These are phyloP conservation scores for Cuniculus paca DNA, from an alignment of 2,797 vertebrate species.

Conservation along the genomic window DNA sequence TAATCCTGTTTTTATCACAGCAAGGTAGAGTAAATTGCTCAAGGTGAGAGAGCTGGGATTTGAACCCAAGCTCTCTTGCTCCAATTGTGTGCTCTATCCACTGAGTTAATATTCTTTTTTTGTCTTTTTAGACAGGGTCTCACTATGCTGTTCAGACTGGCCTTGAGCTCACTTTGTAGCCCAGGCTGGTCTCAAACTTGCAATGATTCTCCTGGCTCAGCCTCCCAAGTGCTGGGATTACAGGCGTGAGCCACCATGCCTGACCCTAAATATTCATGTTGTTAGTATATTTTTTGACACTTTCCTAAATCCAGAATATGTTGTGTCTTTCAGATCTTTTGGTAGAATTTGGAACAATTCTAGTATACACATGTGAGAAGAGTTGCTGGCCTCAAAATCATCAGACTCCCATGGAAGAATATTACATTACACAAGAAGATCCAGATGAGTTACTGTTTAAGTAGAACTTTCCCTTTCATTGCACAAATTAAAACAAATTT, in stretches of 20 bases:
- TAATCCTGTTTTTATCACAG: not conserved
- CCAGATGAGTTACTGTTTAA: conserved; percentile 95
- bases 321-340: conserved; percentile 84
- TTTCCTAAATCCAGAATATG: conserved; percentile 10
- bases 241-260: no score
- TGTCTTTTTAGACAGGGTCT: no score
- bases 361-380: conserved; percentile 93
- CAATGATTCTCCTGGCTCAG: no score
- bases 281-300: not conserved
- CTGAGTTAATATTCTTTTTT: not conserved
- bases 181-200: no score
- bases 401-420: conserved; percentile 90
- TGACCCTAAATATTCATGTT: not conserved
- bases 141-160: no score
- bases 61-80: not conserved
- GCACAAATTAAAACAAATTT: conserved; percentile 65
- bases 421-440: conserved; percentile 93
- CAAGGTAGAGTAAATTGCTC: not conserved
- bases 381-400: conserved; percentile 93
- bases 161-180: no score
- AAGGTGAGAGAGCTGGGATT: not conserved
- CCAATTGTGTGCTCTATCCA: not conserved
- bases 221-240: no score
- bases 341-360: conserved; percentile 95
- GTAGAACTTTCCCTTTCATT: conserved; percentile 84